A percentile compares a stretch with the other conserved stretches of the same genome.
Evolutionary conservation across 2,888 invertebrate species (phyloP).

Genomic region (Oligia strigilis): DNA sequence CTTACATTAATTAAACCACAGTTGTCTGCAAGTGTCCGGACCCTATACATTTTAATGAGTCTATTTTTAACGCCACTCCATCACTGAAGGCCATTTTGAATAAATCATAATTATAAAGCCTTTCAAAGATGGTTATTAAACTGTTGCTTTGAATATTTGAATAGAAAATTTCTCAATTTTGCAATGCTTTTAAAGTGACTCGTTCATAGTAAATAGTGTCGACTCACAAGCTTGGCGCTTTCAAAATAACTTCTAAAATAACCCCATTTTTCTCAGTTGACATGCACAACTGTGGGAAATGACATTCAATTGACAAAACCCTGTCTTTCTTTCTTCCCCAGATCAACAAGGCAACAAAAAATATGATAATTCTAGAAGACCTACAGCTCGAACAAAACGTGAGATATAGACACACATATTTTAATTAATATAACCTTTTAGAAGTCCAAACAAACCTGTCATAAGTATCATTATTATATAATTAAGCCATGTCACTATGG

Average conservation of each 20-base stretch:
- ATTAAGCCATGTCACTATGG: constrained; percentile 1
- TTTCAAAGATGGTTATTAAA: constrained; percentile 44
- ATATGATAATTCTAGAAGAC: constrained; percentile 70
- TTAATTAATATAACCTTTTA: constrained; percentile 64
- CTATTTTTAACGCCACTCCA: constrained; percentile 53
- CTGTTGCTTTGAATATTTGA: constrained; percentile 35
- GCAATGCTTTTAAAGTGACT: constrained; percentile 46
- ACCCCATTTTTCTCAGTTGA: constrained; percentile 59
- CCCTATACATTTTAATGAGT: constrained; percentile 65
- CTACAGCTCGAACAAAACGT: constrained; percentile 69
- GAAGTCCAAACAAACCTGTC: constrained; percentile 63
- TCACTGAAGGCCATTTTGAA: constrained; percentile 56
- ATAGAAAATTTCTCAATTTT: constrained; percentile 47
- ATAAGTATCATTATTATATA: constrained; percentile 22
- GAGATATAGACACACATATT: constrained; percentile 64
- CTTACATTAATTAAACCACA: constrained; percentile 48
- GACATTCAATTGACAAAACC: constrained; percentile 61
- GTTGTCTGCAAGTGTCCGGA: constrained; percentile 50
- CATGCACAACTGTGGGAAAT: constrained; percentile 56
- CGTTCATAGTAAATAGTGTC: constrained; percentile 25
- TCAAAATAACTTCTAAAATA: constrained; percentile 55
- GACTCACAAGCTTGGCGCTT: constrained; percentile 54
- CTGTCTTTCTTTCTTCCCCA: constrained; percentile 68
- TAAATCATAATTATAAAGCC: constrained; percentile 62
- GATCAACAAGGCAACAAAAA: constrained; percentile 69